phyloP scores from a whole-genome alignment of 2,888 invertebrate species.

The Nudaria mundana region DNA sequence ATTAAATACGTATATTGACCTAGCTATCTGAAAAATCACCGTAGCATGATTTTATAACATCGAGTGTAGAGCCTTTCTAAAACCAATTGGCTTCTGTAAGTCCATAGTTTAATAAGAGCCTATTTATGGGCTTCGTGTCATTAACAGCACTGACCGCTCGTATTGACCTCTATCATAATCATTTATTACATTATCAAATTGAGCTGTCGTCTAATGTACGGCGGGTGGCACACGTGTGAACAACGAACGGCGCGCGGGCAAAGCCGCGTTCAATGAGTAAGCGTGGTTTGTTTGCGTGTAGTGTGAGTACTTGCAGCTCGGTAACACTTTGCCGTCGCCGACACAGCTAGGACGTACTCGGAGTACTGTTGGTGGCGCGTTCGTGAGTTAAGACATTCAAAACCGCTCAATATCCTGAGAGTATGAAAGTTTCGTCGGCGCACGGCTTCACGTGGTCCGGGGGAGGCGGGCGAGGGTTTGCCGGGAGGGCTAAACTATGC shows the following conservation, averaged over 20 bases:
- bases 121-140: neutral
- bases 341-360: slow-evolving; percentile 64
- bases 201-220: slow-evolving; percentile 6
- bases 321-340: slow-evolving; percentile 66
- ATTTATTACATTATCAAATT: slow-evolving; percentile 5
- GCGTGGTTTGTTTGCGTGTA: slow-evolving; percentile 41
- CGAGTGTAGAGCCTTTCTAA: neutral
- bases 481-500: slow-evolving; percentile 93
- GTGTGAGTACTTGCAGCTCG: slow-evolving; percentile 45
- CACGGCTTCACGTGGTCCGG: slow-evolving; percentile 80
- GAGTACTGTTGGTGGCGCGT: slow-evolving; percentile 61
- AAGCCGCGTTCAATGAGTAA: no score
- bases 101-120: neutral
- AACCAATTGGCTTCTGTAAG: neutral
- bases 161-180: slow-evolving; percentile 5
- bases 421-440: slow-evolving; percentile 80
- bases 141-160: neutral
- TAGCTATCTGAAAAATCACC: no score
- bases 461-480: slow-evolving; percentile 78
- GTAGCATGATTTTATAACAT: no score
- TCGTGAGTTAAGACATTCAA: slow-evolving; percentile 82
- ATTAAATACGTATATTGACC: no score
- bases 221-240: slow-evolving; percentile 27
- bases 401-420: slow-evolving; percentile 81
- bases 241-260: no score